Evolutionary conservation across 1,140 invertebrate genomes (phyloP), one percentile per base, ranked within the genome.

Genomic region (Aphelenchoides besseyi): DNA sequence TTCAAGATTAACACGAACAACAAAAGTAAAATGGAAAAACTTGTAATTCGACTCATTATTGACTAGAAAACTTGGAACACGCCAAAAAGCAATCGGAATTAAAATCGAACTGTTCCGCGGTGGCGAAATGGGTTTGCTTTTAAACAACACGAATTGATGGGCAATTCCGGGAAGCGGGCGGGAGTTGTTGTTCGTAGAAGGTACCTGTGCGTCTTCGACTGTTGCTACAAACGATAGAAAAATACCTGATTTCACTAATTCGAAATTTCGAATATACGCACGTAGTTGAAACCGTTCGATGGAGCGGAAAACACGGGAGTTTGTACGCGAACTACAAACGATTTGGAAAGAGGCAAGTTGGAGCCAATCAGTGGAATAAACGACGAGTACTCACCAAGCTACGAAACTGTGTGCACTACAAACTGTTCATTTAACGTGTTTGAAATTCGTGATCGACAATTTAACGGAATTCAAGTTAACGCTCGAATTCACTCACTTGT

Each of bases 31-130:
- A 33, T 8, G 5, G 23, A 18, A 8, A 59, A 59, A 8, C 5
- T 23, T 8, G 55, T 16, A 59, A 59, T 5, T 28, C 55, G 5
- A 23, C 5, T 8, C 55, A 59, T 59, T 8, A n/a, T 59, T 33
- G 55, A 18, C n/a, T 41, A 41, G 37, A 41, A 41, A 41, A 41
- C n/a, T 59, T 5, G 32, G 23, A 59, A 59, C 5, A 59, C 26
- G 18, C 5, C 26, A 59, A 23, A 16, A 23, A 48, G 41, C 41
- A 23, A 48, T 16, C 41, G 41, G 41, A 59, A 23, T 59, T 28
- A 59, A 33, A 59, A 5, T 59, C 55, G 55, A 23, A 59, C 26
- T 8, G 55, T 59, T 59, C 55, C 55, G 55, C 41, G 41, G 41
- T 23, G 12, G 41, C 12, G 41, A 23, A 12, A 23, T 48, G 41